Conservation (phyloP, 2,888 invertebrate species). For the Hecatera dysodea region DNA sequence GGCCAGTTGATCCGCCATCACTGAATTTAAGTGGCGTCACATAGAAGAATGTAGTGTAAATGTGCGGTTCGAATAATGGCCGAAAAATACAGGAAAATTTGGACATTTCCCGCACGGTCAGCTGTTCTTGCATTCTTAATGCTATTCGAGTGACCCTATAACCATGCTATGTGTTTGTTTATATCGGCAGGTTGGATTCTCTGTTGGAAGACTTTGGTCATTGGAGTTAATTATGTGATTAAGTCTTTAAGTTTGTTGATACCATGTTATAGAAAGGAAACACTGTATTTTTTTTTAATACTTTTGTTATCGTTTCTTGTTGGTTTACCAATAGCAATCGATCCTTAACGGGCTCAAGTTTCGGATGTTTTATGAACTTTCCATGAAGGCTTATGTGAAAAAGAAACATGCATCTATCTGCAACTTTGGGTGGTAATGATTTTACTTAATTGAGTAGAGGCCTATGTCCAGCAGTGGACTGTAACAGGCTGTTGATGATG, state of each 20-base stretch:
- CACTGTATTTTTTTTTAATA: too few species aligned
- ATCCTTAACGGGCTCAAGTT: too few species aligned
- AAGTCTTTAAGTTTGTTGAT: too few species aligned
- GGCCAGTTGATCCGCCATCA: slow-evolving; percentile 23
- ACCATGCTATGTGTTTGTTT: not conserved
- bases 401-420: too few species aligned
- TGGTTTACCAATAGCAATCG: too few species aligned
- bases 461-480: too few species aligned
- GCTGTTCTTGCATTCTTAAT: slow-evolving; percentile 61
- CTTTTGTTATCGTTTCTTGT: too few species aligned
- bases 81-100: slow-evolving; percentile 37
- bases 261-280: too few species aligned
- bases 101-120: slow-evolving; percentile 20
- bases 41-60: slow-evolving; percentile 43
- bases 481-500: too few species aligned
- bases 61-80: slow-evolving; percentile 31
- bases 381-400: too few species aligned
- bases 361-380: too few species aligned
- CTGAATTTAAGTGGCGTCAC: slow-evolving; percentile 38
- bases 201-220: not conserved
- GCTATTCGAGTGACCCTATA: slow-evolving; percentile 15
- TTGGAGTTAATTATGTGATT: not conserved
- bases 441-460: too few species aligned
- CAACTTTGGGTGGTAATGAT: not conserved
- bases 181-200: not conserved